Evolutionary conservation across 2,113 vertebrate genomes (phyloP).

Genomic region (Caranx melampygus): DNA sequence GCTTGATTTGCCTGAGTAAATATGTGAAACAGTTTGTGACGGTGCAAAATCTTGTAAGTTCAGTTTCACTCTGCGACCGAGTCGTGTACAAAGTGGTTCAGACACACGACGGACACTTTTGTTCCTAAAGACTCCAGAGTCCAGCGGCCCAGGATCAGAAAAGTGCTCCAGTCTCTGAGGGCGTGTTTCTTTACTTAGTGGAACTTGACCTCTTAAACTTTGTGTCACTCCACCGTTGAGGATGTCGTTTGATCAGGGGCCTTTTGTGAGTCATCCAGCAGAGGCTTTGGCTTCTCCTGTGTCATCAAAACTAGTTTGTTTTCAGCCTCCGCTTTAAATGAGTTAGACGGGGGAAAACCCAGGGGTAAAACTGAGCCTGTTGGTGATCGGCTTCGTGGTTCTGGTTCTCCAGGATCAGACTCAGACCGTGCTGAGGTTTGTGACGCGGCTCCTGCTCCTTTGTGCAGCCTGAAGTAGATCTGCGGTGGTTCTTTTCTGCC

Average conservation of each 20-base stretch:
- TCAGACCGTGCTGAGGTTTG: not conserved
- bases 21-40: constrained; percentile 13
- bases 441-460: not conserved
- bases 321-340: not conserved
- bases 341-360: not conserved
- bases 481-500: not conserved
- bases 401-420: not conserved
- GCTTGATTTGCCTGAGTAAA: constrained; percentile 37
- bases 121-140: not conserved
- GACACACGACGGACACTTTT: not conserved
- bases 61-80: not conserved
- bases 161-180: not conserved
- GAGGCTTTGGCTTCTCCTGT: too few relatives aligned
- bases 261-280: too few relatives aligned
- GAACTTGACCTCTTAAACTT: not conserved
- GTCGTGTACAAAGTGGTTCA: not conserved
- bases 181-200: not conserved
- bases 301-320: not conserved
- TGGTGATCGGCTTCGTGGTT: not conserved
- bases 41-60: constrained; percentile 14
- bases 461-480: not conserved
- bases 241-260: too few relatives aligned
- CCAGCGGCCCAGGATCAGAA: not conserved
- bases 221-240: not conserved
- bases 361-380: not conserved